Base-by-base conservation (phyloP, 2,113 vertebrate genomes). In the Progne subis region DNA sequence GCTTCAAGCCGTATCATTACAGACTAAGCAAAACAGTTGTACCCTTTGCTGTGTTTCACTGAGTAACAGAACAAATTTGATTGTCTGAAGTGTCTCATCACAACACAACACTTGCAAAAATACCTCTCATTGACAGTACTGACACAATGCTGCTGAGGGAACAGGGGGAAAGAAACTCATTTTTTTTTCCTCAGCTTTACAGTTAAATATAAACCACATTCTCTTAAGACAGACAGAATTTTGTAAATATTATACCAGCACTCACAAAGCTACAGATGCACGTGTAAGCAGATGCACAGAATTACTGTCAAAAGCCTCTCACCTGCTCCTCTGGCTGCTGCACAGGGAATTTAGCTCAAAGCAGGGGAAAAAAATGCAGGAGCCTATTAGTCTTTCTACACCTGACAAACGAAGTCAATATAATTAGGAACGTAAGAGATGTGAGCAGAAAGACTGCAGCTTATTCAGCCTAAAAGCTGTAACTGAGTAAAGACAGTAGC, bases 291-390 rank as follows among this genome's bases (percentile, higher is more conserved):
- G 77, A 75, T n/a, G 26, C 8, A 41, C 47, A 68, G 59, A 81
- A 88, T 55, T 83, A 67, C 72, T 88, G 60, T 81, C 84, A 87
- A 63, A 92, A 86, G 52, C 49, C 29, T 68, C 75, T 91, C 87
- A 82, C 77, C 81, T 64, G 57, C 52, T 92, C 41, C 77, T 60
- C 56, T 78, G 65, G 77, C 39, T 92, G 77, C 39, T 78, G 74
- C 81, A 75, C 14, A 44, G 61, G 74, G 52, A 95, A 84, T 94
- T 84, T 26, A 94, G 60, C 68, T 94, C 83, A 91, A 95, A 92
- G 83, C 7, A 56, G 13, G 10, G 10, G 29, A 3, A 24, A 83
- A 94, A 91, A 87, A 75, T 25, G 39, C 60, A 89, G 32, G 39
- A 91, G 44, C 60, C 29, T 55, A 32, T 86, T 78, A 81, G 60